phyloP scores from a whole-genome alignment of 1,140 invertebrate species.

The Zaprionus gabonicus region DNA sequence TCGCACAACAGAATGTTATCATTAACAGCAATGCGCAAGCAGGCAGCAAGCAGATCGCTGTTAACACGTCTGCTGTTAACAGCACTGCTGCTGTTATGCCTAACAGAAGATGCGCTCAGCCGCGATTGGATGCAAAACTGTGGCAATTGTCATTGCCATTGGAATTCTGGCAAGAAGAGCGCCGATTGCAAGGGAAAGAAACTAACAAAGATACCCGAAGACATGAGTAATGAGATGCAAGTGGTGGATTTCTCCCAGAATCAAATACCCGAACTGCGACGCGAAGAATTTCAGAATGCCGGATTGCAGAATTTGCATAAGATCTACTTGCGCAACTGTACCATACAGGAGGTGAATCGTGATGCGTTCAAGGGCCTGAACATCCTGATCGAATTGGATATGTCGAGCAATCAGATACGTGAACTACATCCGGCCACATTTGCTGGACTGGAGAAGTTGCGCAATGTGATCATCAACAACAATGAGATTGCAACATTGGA shows the following conservation, averaged over 20 bases:
- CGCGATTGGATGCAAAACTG: constrained; percentile 87
- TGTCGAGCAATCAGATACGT: constrained; percentile 91
- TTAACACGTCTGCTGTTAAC: constrained; percentile 19
- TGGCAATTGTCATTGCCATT: constrained; percentile 90
- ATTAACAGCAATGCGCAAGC: neutral
- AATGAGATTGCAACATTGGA: constrained; percentile 90
- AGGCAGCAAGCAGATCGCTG: constrained; percentile 4
- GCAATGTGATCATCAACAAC: constrained; percentile 89
- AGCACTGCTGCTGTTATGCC: constrained; percentile 16
- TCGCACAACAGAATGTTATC: constrained; percentile 1
- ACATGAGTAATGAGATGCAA: constrained; percentile 90
- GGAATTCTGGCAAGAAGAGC: constrained; percentile 92
- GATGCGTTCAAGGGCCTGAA: constrained; percentile 90
- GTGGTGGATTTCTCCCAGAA: constrained; percentile 91
- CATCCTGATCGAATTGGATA: constrained; percentile 93
- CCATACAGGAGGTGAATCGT: constrained; percentile 88
- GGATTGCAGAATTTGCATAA: constrained; percentile 92
- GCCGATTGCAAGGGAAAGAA: constrained; percentile 90
- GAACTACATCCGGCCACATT: constrained; percentile 90
- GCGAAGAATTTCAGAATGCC: constrained; percentile 89
- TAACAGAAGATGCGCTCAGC: constrained; percentile 1
- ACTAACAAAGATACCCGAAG: constrained; percentile 88
- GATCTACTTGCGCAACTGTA: constrained; percentile 89
- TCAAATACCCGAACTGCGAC: constrained; percentile 87
- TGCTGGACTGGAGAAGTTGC: constrained; percentile 87